phyloP scores from a whole-genome alignment of 2,797 vertebrate genomes.

The Etheostoma nigrum region DNA sequence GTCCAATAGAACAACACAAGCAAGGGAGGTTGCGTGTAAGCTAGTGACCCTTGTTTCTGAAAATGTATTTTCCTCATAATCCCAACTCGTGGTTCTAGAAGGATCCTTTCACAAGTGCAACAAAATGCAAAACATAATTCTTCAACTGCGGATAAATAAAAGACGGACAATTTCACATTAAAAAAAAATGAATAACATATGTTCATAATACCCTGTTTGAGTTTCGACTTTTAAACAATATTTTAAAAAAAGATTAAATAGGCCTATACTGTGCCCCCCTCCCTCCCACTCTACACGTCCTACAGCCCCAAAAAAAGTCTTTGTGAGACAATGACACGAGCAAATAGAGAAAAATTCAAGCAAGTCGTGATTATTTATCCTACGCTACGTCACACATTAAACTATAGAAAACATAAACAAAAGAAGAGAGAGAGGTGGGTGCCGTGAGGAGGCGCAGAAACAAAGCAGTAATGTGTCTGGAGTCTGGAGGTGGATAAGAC shows the following conservation, averaged over 20 bases:
- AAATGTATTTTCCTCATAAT: constrained; percentile 84
- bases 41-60: constrained; percentile 80
- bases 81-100: constrained; percentile 86
- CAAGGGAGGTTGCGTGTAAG: constrained; percentile 86
- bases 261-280: constrained; percentile 71
- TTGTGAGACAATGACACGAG: constrained; percentile 90
- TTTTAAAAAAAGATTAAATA: constrained; percentile 82
- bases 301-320: constrained; percentile 81
- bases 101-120: constrained; percentile 94
- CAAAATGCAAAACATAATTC: constrained; percentile 90
- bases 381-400: constrained; percentile 91
- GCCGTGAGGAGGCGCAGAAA: constrained; percentile 76
- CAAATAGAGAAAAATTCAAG: constrained; percentile 91
- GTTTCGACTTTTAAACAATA: constrained; percentile 91
- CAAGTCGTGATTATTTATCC: constrained; percentile 90
- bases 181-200: constrained; percentile 91
- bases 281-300: constrained; percentile 64
- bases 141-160: constrained; percentile 92
- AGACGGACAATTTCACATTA: constrained; percentile 95
- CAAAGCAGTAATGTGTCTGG: constrained; percentile 77
- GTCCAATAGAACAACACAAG: constrained; percentile 91
- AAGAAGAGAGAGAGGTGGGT: constrained; percentile 70
- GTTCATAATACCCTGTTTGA: constrained; percentile 99
- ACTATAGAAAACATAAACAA: constrained; percentile 86
- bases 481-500: constrained; percentile 79